A percentile compares a stretch with the other conserved stretches of the same genome.
These are phyloP conservation scores for Caenorhabditis briggsae DNA, from an alignment of 1,140 invertebrate species.

Conservation along the genomic window DNA sequence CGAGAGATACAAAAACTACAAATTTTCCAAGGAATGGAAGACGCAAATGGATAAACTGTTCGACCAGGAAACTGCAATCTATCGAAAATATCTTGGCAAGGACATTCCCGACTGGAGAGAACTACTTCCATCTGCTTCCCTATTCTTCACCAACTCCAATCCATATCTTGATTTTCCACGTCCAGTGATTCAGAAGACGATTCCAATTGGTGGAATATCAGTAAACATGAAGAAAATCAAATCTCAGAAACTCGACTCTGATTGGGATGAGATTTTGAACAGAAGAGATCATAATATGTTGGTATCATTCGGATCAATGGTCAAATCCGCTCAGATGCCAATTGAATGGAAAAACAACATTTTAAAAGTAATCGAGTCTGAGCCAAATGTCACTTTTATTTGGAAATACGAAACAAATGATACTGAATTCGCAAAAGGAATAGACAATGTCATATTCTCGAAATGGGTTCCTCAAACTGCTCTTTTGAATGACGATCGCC, in stretches of 20 bases:
- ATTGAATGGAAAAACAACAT: conserved; percentile 25
- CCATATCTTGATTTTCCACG: conserved; percentile 54
- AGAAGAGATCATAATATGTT: conserved; percentile 29
- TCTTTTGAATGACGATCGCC: conserved; percentile 65
- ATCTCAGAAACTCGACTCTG: not conserved
- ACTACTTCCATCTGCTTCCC: not conserved
- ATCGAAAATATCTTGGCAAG: not conserved
- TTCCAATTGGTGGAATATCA: conserved; percentile 63
- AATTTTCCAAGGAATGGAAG: not conserved
- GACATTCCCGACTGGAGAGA: conserved; percentile 16
- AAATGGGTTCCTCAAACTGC: conserved; percentile 65
- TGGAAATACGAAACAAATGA: conserved; percentile 66
- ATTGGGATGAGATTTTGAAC: conserved; percentile 24
- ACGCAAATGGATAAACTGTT: not conserved
- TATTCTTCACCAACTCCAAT: conserved; percentile 58
- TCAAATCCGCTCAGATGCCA: conserved; percentile 56
- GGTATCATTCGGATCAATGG: conserved; percentile 62
- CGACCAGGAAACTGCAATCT: not conserved
- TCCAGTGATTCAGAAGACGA: conserved; percentile 46
- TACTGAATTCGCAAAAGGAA: conserved; percentile 9
- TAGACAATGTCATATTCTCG: conserved; percentile 58
- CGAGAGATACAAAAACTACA: conserved; percentile 17
- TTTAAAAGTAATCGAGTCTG: conserved; percentile 16
- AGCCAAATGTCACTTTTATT: conserved; percentile 65
- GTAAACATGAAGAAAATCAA: conserved; percentile 31